Percentiles rank a stretch among this genome's conserved stretches.
These are phyloP conservation scores for Seladonia tumulorum DNA, from an alignment of 2,888 invertebrate genomes.

Conservation along the genomic window DNA sequence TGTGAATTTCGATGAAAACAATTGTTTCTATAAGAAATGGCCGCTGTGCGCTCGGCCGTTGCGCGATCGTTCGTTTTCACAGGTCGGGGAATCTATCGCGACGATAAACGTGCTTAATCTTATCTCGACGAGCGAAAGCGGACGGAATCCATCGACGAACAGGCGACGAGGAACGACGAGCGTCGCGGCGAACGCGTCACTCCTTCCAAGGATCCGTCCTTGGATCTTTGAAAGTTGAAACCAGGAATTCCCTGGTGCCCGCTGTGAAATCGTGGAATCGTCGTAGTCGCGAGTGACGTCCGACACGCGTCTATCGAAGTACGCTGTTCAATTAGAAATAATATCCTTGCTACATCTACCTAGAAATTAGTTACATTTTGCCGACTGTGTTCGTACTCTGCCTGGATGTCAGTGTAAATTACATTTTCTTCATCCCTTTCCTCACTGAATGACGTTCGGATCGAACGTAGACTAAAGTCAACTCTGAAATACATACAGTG, in stretches of 20 bases:
- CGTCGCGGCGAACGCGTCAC: slow-evolving; percentile 20
- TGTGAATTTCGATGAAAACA: no score
- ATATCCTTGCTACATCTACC: background rate
- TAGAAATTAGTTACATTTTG: no score
- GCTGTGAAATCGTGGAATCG: slow-evolving; percentile 15
- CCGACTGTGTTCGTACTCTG: no score
- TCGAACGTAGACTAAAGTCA: background rate
- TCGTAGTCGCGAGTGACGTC: background rate
- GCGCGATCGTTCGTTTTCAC: background rate
- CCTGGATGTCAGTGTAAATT: no score
- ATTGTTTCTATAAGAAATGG: no score
- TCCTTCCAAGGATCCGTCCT: slow-evolving; percentile 36
- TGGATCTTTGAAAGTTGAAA: slow-evolving; percentile 32
- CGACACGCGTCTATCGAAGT: background rate
- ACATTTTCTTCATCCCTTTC: no score
- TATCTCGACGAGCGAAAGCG: background rate
- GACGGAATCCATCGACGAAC: background rate
- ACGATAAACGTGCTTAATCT: background rate
- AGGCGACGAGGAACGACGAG: background rate
- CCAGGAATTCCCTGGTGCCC: slow-evolving; percentile 39
- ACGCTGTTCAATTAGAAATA: background rate
- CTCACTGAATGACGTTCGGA: no score
- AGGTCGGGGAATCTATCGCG: background rate
- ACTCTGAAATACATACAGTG: no score
- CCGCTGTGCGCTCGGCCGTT: background rate